These are phyloP conservation scores for Anisognathus igniventris DNA, from an alignment of 2,797 vertebrate genomes.

Conservation along the genomic window DNA sequence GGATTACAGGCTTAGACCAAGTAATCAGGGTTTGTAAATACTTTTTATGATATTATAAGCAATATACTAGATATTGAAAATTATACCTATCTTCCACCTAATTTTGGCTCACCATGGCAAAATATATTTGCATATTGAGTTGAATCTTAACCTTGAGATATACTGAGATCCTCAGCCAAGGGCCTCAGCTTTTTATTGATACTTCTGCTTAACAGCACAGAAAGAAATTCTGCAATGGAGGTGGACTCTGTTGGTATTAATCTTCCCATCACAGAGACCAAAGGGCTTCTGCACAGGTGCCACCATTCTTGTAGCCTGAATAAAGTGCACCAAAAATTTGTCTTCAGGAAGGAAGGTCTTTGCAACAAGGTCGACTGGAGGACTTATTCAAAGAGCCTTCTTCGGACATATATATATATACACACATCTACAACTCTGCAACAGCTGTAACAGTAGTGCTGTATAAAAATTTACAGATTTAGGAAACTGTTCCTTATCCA, in stretches of 20 bases:
- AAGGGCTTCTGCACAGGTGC: not conserved
- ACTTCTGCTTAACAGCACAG: not conserved
- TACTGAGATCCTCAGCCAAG: not conserved
- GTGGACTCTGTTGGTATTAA: not conserved
- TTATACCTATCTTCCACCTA: not conserved
- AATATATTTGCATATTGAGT: not conserved
- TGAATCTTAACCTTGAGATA: not conserved
- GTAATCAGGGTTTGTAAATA: conserved; percentile 2
- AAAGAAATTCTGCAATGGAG: not conserved
- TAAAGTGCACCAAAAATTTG: not conserved
- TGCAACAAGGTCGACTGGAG: not conserved
- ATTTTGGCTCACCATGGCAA: not conserved
- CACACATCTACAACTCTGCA: not conserved
- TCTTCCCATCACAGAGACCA: not conserved
- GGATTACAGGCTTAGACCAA: conserved; percentile 21
- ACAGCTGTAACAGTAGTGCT: not conserved
- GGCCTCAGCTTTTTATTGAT: not conserved
- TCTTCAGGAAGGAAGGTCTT: not conserved
- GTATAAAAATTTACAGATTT: not conserved
- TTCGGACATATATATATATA: not conserved
- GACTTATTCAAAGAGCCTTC: not conserved
- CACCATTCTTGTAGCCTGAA: not conserved
- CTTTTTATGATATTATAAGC: not conserved
- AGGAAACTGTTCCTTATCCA: not conserved
- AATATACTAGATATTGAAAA: not conserved